Evolutionary conservation across 2,797 vertebrate species (phyloP).

Genomic region (Tadarida brasiliensis): DNA sequence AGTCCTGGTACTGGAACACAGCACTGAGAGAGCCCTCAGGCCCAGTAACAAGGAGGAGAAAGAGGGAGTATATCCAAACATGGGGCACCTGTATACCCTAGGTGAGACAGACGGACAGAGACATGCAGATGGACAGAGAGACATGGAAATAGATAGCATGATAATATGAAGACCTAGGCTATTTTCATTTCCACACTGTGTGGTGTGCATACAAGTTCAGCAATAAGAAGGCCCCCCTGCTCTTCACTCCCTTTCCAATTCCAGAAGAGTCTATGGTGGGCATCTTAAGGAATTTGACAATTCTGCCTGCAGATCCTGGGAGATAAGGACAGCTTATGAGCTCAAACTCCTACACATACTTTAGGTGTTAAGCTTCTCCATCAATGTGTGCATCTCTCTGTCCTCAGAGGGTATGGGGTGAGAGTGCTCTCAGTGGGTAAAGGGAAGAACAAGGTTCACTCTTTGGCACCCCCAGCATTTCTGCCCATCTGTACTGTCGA

Average conservation of each 20-base stretch:
- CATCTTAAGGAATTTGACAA: conserved; percentile 15
- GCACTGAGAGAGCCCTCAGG: background rate
- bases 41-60: background rate
- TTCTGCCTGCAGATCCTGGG: background rate
- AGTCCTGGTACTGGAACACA: background rate
- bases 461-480: background rate
- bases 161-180: background rate
- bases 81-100: background rate
- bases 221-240: background rate
- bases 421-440: background rate
- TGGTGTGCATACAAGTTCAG: background rate
- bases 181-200: background rate
- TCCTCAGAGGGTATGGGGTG: background rate
- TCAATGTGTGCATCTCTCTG: background rate
- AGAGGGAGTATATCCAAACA: background rate
- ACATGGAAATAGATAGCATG: background rate
- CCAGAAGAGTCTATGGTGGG: background rate
- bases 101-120: background rate
- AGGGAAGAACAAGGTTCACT: background rate
- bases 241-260: background rate
- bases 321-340: background rate
- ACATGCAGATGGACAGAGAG: background rate
- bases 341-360: background rate
- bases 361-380: background rate
- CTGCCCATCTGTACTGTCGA: background rate